phyloP scores from a whole-genome alignment of 2,888 invertebrate species.

The Temnothorax rugatulus region DNA sequence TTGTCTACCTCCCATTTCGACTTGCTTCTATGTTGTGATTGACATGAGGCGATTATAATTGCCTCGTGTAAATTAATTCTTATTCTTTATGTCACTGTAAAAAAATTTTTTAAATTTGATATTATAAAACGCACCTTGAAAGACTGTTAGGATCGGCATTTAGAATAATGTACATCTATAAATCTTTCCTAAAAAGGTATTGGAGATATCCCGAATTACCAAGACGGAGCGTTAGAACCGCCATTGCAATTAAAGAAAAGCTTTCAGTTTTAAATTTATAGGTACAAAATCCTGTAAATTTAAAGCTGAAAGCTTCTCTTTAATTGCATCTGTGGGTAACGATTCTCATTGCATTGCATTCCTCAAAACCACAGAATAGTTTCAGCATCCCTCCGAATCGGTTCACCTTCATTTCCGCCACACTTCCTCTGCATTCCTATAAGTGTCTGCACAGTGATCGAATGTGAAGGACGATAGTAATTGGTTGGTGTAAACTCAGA shows the following conservation, averaged over 20 bases:
- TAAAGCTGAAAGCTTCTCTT: slow-evolving; percentile 30
- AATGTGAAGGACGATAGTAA: slow-evolving; percentile 45
- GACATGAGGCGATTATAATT: slow-evolving; percentile 3
- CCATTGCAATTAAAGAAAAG: slow-evolving; percentile 3
- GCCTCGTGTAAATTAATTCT: slow-evolving; percentile 4
- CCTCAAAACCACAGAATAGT: slow-evolving; percentile 18
- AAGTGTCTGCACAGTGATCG: slow-evolving; percentile 31
- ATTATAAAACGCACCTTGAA: background rate
- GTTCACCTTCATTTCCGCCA: slow-evolving; percentile 14
- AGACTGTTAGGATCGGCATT: background rate
- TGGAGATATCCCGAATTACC: background rate
- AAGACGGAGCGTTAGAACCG: background rate
- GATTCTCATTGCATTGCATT: slow-evolving; percentile 18
- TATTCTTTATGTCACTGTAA: background rate
- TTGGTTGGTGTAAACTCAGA: slow-evolving; percentile 52
- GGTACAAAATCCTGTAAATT: background rate
- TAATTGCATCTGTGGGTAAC: slow-evolving; percentile 26
- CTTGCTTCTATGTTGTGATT: background rate
- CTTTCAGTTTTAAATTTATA: background rate
- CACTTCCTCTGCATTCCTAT: background rate
- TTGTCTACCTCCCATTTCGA: background rate
- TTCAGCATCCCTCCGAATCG: slow-evolving; percentile 12
- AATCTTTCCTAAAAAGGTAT: background rate
- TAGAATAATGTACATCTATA: background rate
- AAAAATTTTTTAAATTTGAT: background rate